A percentile compares a stretch with the other conserved stretches of the same genome.
These are phyloP conservation scores for Cricetomys ansorgei DNA, from an alignment of 2,113 vertebrate genomes.

Conservation along the genomic window DNA sequence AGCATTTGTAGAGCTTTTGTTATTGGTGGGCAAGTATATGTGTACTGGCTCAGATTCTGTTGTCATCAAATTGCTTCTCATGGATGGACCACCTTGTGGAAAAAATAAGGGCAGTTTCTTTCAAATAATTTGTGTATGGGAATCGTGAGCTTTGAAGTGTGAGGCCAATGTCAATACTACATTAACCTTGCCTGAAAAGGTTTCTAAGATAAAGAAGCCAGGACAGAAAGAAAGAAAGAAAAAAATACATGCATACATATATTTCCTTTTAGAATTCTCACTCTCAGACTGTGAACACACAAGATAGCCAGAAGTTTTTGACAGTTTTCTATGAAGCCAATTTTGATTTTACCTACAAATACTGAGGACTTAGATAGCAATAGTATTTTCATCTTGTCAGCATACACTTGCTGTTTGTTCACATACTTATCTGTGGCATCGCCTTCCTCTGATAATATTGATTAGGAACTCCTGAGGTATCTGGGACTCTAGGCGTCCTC, in stretches of 20 bases:
- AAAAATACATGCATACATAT: no score
- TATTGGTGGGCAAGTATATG: neutral
- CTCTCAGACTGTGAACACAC: neutral
- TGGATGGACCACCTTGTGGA: neutral
- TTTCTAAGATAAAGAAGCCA: neutral
- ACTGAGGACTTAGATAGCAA: neutral
- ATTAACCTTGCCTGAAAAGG: neutral
- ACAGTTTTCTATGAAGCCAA: neutral
- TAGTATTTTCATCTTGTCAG: neutral
- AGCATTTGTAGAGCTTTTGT: neutral
- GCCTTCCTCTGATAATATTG: neutral
- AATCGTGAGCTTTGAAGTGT: neutral
- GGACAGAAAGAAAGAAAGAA: neutral
- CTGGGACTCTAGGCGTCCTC: neutral
- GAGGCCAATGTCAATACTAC: neutral
- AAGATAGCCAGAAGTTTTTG: neutral
- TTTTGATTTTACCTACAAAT: slow-evolving; percentile 29
- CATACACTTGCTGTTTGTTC: neutral
- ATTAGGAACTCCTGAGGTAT: neutral
- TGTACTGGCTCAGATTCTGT: neutral
- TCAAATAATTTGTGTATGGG: neutral
- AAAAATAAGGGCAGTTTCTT: neutral
- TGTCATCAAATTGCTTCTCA: neutral
- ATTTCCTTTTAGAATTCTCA: neutral
- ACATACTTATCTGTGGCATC: fast-evolving